Conservation (phyloP, 2,113 vertebrate species). For the Prionailurus viverrinus region DNA sequence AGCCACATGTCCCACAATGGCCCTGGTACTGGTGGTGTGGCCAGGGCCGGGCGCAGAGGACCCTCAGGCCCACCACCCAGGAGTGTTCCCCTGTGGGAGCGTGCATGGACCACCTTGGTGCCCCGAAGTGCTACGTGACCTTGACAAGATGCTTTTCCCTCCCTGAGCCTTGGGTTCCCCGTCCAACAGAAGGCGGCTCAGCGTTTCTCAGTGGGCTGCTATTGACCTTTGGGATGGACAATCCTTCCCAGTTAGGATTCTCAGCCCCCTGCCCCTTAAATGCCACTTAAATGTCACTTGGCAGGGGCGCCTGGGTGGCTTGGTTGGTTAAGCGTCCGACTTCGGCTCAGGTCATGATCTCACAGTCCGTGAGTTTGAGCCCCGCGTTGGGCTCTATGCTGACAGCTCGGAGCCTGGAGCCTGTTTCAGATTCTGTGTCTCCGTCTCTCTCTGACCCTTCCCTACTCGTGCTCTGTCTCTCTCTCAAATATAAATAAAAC, state of each 20-base stretch:
- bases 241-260: neutral
- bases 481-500: too few relatives aligned
- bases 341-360: too few relatives aligned
- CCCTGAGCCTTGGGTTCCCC: neutral
- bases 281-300: neutral
- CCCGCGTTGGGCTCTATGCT: too few relatives aligned
- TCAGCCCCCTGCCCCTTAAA: neutral
- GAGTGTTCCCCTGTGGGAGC: neutral
- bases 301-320: too few relatives aligned
- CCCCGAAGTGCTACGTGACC: neutral
- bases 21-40: neutral
- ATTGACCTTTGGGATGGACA: neutral
- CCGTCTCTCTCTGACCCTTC: neutral
- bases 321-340: too few relatives aligned
- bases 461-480: too few relatives aligned
- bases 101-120: rapidly evolving
- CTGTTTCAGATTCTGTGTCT: too few relatives aligned
- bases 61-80: neutral
- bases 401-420: too few relatives aligned
- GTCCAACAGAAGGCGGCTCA: neutral
- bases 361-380: too few relatives aligned
- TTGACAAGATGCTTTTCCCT: neutral
- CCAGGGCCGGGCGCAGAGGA: neutral
- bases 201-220: neutral
- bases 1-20: neutral